Percentiles rank a stretch among this genome's conserved stretches.
These are phyloP conservation scores for Coleophora deauratella DNA, from an alignment of 2,888 invertebrate genomes.

Conservation along the genomic window DNA sequence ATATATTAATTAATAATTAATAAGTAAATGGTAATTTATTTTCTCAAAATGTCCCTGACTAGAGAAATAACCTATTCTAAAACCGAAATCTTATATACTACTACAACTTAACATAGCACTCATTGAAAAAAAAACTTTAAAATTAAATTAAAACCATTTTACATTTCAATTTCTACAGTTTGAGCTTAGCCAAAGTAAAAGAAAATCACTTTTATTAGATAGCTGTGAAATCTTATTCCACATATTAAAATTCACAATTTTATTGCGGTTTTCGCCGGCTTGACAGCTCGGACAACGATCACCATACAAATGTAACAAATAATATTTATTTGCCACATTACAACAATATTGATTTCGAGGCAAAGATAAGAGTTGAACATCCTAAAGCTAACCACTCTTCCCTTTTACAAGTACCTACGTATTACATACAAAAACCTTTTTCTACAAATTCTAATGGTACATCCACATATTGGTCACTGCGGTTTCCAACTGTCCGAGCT, in stretches of 20 bases:
- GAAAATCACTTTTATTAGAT: constrained; percentile 32
- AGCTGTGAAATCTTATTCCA: constrained; percentile 65
- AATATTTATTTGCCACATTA: neutral
- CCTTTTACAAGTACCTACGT: too few species aligned
- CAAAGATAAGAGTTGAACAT: neutral
- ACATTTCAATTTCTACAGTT: constrained; percentile 41
- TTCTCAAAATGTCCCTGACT: constrained; percentile 69
- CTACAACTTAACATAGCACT: constrained; percentile 63
- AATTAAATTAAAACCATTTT: constrained; percentile 28
- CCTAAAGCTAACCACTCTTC: too few species aligned
- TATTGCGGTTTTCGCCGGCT: constrained; percentile 19
- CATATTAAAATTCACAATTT: constrained; percentile 24
- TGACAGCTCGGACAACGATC: constrained; percentile 5
- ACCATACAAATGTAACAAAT: neutral
- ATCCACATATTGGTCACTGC: too few species aligned
- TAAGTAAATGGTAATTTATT: constrained; percentile 69
- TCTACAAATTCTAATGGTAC: too few species aligned
- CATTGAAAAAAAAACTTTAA: constrained; percentile 49
- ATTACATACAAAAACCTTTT: too few species aligned
- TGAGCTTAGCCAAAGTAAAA: constrained; percentile 62
- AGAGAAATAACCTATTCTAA: constrained; percentile 66
- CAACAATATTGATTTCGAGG: neutral
- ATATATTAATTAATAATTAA: constrained; percentile 38
- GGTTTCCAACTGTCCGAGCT: too few species aligned
- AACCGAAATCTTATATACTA: constrained; percentile 52